Conservation (phyloP, 53 echinoderm and acorn worm species). For the Stichopus horrens region DNA sequence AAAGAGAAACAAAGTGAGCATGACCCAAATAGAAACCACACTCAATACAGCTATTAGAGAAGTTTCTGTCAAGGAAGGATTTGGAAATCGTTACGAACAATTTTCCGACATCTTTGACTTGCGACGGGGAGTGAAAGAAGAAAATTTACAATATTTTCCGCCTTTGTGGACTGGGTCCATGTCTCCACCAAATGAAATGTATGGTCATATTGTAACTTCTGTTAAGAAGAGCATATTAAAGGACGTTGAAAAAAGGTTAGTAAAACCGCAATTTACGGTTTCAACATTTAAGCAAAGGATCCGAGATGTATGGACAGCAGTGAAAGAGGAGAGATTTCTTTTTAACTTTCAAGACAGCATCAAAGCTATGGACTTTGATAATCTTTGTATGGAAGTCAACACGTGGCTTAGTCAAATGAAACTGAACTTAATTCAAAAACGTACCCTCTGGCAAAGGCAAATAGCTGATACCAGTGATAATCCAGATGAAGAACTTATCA, state of each 20-base stretch:
- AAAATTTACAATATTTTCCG: slow-evolving; percentile 29
- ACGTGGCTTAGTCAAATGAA: background rate
- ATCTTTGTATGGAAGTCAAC: slow-evolving; percentile 24
- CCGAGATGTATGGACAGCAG: slow-evolving; percentile 25
- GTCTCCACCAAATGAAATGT: slow-evolving; percentile 31
- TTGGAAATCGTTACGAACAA: slow-evolving; percentile 14
- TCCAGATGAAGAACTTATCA: background rate
- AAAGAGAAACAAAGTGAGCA: slow-evolving; percentile 7
- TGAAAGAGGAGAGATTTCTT: slow-evolving; percentile 21
- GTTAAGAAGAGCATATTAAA: slow-evolving; percentile 15
- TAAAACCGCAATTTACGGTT: slow-evolving; percentile 8
- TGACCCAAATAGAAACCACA: background rate
- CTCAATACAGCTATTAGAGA: background rate
- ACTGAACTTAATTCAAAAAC: background rate
- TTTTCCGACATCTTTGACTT: slow-evolving; percentile 32
- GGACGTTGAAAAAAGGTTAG: background rate
- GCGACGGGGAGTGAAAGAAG: background rate
- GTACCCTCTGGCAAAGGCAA: background rate
- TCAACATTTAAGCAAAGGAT: slow-evolving; percentile 21
- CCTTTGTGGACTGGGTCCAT: slow-evolving; percentile 10
- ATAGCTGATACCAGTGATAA: background rate
- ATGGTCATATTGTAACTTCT: background rate
- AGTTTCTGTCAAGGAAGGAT: no score
- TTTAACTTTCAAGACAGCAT: background rate
- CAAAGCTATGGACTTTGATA: slow-evolving; percentile 21